These are phyloP conservation scores for Drosophila merina DNA, from an alignment of 2,888 invertebrate genomes.

Conservation along the genomic window DNA sequence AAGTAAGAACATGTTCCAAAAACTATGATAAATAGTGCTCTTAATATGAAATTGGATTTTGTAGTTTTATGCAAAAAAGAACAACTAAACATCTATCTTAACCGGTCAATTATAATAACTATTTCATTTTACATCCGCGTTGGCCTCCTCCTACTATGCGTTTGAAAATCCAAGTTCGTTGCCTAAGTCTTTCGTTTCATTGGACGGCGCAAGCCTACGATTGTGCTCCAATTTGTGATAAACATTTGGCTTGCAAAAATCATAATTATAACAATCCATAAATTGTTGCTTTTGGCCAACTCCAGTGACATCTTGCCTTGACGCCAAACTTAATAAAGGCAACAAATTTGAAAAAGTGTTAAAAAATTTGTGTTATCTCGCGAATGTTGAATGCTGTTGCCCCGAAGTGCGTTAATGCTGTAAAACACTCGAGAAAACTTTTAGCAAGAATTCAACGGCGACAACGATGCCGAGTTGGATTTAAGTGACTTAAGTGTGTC, in stretches of 20 bases:
- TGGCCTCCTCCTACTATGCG: slow-evolving; percentile 7
- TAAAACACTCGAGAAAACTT: slow-evolving; percentile 58
- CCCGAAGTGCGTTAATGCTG: slow-evolving; percentile 41
- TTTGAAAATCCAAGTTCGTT: slow-evolving; percentile 62
- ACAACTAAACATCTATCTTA: neutral
- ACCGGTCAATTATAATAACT: neutral
- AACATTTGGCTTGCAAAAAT: slow-evolving; percentile 25
- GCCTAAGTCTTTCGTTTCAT: slow-evolving; percentile 66
- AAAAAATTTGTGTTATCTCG: slow-evolving; percentile 23
- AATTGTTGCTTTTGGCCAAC: slow-evolving; percentile 4
- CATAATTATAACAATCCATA: slow-evolving; percentile 13
- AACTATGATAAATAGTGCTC: slow-evolving; percentile 6
- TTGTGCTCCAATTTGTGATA: slow-evolving; percentile 29
- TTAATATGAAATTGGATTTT: neutral
- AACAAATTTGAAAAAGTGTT: slow-evolving; percentile 33
- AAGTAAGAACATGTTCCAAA: neutral
- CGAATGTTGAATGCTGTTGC: slow-evolving; percentile 1
- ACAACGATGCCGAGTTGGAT: slow-evolving; percentile 44
- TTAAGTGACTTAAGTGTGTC: slow-evolving; percentile 78
- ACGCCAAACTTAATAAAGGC: slow-evolving; percentile 22
- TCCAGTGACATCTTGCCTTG: slow-evolving; percentile 38
- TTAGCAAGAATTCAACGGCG: slow-evolving; percentile 62
- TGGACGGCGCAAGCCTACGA: slow-evolving; percentile 23
- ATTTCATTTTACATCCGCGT: slow-evolving; percentile 4
- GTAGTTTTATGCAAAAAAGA: neutral